These are phyloP conservation scores for Danio kyathit DNA, from an alignment of 2,797 vertebrate species.

Conservation along the genomic window DNA sequence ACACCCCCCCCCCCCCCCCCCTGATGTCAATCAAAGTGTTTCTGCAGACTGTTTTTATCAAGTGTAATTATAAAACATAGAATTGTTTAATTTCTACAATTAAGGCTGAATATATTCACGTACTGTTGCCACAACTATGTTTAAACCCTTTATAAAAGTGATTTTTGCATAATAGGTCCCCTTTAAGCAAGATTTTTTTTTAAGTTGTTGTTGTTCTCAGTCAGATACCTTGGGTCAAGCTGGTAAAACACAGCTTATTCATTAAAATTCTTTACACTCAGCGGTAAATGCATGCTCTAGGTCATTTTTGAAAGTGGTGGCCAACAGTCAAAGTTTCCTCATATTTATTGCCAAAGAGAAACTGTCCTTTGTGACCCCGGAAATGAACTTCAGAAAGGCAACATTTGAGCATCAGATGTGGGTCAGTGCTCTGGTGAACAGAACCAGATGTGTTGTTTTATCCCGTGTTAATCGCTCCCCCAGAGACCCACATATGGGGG, in stretches of 20 bases:
- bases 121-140: too few species aligned
- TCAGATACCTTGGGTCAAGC: background rate
- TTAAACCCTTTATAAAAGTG: background rate
- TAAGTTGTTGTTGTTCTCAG: conserved; percentile 15
- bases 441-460: conserved; percentile 57
- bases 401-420: conserved; percentile 19
- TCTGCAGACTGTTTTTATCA: too few species aligned
- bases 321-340: background rate
- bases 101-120: too few species aligned
- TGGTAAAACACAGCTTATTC: background rate
- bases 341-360: background rate
- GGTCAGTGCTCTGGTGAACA: conserved; percentile 49
- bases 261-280: background rate
- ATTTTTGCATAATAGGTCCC: too few species aligned
- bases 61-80: too few species aligned
- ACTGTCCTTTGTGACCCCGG: conserved; percentile 12
- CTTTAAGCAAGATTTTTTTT: conserved; percentile 13
- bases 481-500: conserved; percentile 9
- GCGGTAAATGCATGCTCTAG: background rate
- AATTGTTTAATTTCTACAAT: too few species aligned
- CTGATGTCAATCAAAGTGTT: too few species aligned
- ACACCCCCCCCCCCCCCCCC: too few species aligned
- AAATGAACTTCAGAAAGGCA: conserved; percentile 34
- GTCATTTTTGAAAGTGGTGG: conserved; percentile 2
- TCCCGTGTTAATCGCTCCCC: conserved; percentile 44